A percentile compares a stretch with the other conserved stretches of the same genome.
These are phyloP conservation scores for Larimichthys crocea DNA, from an alignment of 2,113 vertebrate species.

Conservation along the genomic window DNA sequence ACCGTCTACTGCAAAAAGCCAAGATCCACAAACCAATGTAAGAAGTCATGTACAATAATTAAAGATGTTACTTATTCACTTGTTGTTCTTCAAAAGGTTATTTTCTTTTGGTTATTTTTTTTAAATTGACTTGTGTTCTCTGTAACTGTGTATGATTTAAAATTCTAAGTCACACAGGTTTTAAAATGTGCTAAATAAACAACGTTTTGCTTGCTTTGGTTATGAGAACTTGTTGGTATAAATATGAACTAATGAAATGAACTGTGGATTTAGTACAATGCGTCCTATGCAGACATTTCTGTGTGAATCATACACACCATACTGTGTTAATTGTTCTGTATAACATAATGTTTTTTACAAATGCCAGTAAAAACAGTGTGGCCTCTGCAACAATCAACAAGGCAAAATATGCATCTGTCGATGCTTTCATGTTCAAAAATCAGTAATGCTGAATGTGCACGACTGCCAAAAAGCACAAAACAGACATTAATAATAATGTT, in stretches of 20 bases:
- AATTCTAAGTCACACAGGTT: not conserved
- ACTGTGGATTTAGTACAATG: conserved; percentile 1
- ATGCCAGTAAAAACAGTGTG: conserved; percentile 20
- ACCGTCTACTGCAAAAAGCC: not conserved
- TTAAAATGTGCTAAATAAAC: not conserved
- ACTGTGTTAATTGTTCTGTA: conserved; percentile 28
- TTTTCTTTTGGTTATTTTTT: not conserved
- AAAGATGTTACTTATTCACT: not conserved
- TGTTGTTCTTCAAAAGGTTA: not conserved
- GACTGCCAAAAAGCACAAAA: conserved; percentile 41
- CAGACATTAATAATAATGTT: conserved; percentile 49
- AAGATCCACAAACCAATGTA: not conserved
- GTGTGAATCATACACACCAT: conserved; percentile 5
- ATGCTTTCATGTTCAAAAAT: conserved; percentile 1
- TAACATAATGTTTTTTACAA: conserved; percentile 46
- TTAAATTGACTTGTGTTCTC: not conserved
- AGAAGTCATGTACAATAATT: not conserved
- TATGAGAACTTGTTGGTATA: not conserved
- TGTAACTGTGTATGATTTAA: not conserved
- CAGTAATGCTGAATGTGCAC: conserved; percentile 16
- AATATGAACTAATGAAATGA: not conserved
- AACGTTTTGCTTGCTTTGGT: not conserved
- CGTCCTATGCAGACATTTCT: conserved; percentile 3
- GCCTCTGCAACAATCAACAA: conserved; percentile 18
- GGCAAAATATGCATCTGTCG: conserved; percentile 24